Percentiles rank a stretch among this genome's conserved stretches.
Evolutionary conservation across 2,113 vertebrate species (phyloP).

Genomic region (Dipodomys spectabilis): DNA sequence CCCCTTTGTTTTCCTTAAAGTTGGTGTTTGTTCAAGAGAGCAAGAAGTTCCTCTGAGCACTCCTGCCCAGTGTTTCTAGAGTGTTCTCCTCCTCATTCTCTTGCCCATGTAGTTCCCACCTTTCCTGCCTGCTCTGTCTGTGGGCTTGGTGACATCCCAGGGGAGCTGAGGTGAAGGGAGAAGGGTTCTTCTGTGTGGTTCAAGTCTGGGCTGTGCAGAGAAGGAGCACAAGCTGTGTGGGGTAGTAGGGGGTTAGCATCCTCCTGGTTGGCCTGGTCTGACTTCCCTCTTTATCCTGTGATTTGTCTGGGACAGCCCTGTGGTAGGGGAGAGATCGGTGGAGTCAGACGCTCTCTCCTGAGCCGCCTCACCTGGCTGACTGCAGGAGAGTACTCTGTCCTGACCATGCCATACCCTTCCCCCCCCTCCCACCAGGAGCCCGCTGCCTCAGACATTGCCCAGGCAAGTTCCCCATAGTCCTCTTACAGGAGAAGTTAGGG

Average conservation of each 20-base stretch:
- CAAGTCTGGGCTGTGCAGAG: background rate
- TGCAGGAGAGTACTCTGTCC: background rate
- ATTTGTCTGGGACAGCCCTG: background rate
- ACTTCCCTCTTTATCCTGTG: background rate
- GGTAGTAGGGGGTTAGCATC: background rate
- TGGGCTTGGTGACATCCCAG: background rate
- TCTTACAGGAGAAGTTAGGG: background rate
- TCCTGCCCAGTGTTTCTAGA: background rate
- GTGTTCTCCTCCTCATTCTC: background rate
- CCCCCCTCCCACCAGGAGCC: too few relatives aligned
- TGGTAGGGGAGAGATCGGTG: background rate
- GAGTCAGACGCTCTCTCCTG: background rate
- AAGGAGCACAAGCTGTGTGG: rapidly evolving
- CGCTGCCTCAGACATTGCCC: background rate
- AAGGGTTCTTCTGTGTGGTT: background rate
- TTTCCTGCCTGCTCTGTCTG: background rate
- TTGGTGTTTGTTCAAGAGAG: background rate
- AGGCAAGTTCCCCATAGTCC: background rate
- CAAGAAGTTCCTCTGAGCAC: background rate
- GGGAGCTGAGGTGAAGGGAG: background rate
- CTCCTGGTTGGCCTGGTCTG: too few relatives aligned
- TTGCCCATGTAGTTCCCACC: background rate
- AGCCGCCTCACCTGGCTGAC: background rate
- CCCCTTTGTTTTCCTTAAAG: background rate
- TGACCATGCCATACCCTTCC: too few relatives aligned